Percentiles rank a stretch among this genome's conserved stretches.
Conservation (phyloP, 2,797 vertebrate genomes). For the Australoheros facetus region DNA sequence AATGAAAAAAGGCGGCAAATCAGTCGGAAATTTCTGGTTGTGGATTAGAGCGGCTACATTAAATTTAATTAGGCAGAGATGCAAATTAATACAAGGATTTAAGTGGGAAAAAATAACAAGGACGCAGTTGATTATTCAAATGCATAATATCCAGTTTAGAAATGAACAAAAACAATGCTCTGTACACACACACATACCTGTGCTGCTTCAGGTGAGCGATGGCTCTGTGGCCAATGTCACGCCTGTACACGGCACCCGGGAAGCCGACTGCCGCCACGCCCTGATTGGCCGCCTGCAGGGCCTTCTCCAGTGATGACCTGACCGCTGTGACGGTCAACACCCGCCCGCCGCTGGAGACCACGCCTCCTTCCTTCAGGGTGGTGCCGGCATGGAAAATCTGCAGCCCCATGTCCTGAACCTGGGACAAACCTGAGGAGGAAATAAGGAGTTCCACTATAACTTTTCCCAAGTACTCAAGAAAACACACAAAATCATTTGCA, state of each 20-base stretch:
- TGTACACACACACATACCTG: slow-evolving; percentile 82
- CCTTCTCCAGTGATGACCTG: slow-evolving; percentile 76
- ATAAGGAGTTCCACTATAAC: background rate
- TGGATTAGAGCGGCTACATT: background rate
- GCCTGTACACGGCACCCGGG: slow-evolving; percentile 86
- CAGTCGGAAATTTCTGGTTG: background rate
- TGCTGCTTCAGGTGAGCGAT: slow-evolving; percentile 84
- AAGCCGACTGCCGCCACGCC: slow-evolving; percentile 85
- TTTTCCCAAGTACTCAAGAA: background rate
- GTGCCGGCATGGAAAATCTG: slow-evolving; percentile 96
- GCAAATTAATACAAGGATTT: background rate
- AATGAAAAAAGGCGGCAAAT: background rate
- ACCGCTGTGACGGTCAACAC: slow-evolving; percentile 90
- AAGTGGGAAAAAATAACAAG: background rate
- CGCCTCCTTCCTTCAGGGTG: slow-evolving; percentile 78
- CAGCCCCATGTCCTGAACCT: slow-evolving; percentile 82
- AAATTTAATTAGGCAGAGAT: background rate
- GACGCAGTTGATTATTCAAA: background rate
- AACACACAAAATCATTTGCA: too few species aligned
- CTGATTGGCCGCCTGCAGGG: slow-evolving; percentile 84
- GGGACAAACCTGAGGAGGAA: slow-evolving; percentile 80
- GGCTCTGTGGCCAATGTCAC: slow-evolving; percentile 89
- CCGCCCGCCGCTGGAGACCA: slow-evolving; percentile 90
- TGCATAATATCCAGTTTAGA: background rate
- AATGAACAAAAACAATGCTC: background rate